phyloP scores from a whole-genome alignment of 2,888 invertebrate genomes.

The Pomacea canaliculata region DNA sequence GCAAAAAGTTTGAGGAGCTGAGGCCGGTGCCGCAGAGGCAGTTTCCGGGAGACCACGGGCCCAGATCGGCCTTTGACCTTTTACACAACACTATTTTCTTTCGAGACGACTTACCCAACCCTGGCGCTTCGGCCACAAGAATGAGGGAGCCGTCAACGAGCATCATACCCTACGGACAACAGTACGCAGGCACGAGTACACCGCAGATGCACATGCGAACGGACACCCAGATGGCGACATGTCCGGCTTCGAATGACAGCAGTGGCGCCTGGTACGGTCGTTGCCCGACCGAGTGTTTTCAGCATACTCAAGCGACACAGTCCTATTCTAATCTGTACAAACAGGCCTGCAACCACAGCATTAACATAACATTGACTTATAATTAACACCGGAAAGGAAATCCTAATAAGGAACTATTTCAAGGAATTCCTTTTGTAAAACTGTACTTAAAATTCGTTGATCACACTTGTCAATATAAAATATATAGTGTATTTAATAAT shows the following conservation, averaged over 20 bases:
- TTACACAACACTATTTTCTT: constrained; percentile 22
- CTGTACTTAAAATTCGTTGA: no score
- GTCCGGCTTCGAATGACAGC: not conserved
- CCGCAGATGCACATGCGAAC: not conserved
- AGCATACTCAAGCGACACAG: constrained; percentile 22
- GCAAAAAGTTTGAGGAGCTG: constrained; percentile 45
- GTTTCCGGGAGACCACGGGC: constrained; percentile 12
- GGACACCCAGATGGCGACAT: constrained; percentile 17
- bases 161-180: constrained; percentile 1
- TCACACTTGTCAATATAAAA: no score
- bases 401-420: no score
- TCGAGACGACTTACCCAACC: constrained; percentile 6
- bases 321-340: constrained; percentile 24
- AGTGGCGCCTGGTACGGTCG: constrained; percentile 15
- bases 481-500: no score
- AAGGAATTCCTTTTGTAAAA: no score
- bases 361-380: constrained; percentile 62
- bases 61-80: constrained; percentile 31
- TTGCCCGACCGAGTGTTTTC: constrained; percentile 13
- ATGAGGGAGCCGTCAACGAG: constrained; percentile 18
- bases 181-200: not conserved
- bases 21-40: constrained; percentile 38
- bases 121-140: constrained; percentile 2
- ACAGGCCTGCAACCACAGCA: constrained; percentile 55
- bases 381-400: constrained; percentile 35